Evolutionary conservation across 2,888 invertebrate species (phyloP).

Genomic region (Trichopoda pennipes): DNA sequence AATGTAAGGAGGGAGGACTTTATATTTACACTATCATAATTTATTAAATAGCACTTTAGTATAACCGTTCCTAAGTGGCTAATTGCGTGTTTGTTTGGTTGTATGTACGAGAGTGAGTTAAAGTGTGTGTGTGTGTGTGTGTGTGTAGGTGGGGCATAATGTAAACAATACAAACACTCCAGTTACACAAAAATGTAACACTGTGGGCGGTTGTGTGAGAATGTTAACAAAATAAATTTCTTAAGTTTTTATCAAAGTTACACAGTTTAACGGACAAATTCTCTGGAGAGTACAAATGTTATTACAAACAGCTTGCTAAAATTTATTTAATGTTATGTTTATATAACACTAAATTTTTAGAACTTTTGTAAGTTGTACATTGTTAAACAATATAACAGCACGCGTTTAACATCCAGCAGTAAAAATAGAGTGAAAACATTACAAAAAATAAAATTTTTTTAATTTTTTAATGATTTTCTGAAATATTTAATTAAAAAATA

Average conservation of each 20-base stretch:
- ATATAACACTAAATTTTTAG: no score
- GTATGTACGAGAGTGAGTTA: no score
- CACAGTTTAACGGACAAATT: not conserved
- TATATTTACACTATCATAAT: constrained; percentile 41
- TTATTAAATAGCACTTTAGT: constrained; percentile 21
- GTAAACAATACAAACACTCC: constrained; percentile 5
- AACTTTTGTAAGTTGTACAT: no score
- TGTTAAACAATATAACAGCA: no score
- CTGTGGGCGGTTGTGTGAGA: not conserved
- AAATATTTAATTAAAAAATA: no score
- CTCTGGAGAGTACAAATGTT: not conserved
- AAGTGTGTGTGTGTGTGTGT: not conserved
- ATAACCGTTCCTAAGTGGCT: not conserved
- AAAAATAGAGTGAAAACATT: no score
- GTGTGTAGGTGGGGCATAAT: not conserved
- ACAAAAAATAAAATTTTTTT: no score
- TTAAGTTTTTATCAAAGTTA: not conserved
- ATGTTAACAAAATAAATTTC: not conserved
- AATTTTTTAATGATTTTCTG: no score
- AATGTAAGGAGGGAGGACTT: constrained; percentile 1
- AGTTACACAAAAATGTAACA: not conserved
- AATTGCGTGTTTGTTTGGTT: not conserved
- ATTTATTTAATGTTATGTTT: not conserved
- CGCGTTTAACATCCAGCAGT: no score
- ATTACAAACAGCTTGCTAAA: not conserved